phyloP scores from a whole-genome alignment of 2,888 invertebrate species.

The Sarcophaga subvicina region DNA sequence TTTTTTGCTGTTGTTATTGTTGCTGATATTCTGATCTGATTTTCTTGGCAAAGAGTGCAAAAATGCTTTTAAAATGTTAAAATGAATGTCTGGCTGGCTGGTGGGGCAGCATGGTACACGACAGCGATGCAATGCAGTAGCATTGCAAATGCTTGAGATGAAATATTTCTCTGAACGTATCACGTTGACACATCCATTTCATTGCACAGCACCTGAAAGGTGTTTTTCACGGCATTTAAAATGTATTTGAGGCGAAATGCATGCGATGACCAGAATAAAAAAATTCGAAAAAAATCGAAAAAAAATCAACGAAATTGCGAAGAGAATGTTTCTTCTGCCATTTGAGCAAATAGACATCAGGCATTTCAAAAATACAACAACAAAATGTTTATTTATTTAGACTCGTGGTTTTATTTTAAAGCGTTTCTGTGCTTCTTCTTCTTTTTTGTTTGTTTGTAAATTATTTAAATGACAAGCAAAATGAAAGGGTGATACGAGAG shows the following conservation, averaged over 20 bases:
- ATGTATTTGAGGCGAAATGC: slow-evolving; percentile 55
- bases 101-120: not conserved
- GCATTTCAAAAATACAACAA: slow-evolving; percentile 34
- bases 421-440: not conserved
- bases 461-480: no score
- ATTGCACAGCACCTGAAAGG: slow-evolving; percentile 74
- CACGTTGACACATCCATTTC: slow-evolving; percentile 58
- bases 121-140: not conserved
- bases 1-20: not conserved
- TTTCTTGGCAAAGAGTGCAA: slow-evolving; percentile 63
- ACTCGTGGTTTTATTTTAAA: not conserved
- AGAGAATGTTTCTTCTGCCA: slow-evolving; percentile 42
- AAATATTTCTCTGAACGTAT: slow-evolving; percentile 28
- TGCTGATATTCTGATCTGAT: slow-evolving; percentile 38
- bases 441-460: slow-evolving; percentile 4
- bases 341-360: slow-evolving; percentile 53
- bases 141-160: slow-evolving; percentile 14
- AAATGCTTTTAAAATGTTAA: slow-evolving; percentile 69
- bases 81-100: slow-evolving; percentile 44
- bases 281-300: no score
- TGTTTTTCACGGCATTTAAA: slow-evolving; percentile 75
- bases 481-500: no score
- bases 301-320: no score
- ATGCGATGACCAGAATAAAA: slow-evolving; percentile 16
- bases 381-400: slow-evolving; percentile 30